phyloP scores from a whole-genome alignment of 2,888 invertebrate species.

The Orchestes rusci region DNA sequence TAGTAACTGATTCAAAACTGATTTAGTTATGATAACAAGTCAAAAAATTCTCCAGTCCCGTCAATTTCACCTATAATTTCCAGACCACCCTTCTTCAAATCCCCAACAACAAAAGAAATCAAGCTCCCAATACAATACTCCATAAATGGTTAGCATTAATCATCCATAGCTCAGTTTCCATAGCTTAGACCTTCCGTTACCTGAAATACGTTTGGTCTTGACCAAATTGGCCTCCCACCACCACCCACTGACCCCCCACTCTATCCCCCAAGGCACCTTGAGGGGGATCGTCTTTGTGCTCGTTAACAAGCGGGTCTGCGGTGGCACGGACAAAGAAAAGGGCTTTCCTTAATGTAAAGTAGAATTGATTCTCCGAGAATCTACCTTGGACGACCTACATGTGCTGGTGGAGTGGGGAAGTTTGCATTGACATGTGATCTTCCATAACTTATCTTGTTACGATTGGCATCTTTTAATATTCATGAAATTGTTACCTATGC shows the following conservation, averaged over 20 bases:
- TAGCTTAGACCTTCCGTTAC: slow-evolving; percentile 17
- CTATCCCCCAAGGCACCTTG: too few relatives aligned
- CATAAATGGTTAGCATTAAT: slow-evolving; percentile 13
- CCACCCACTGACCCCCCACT: slow-evolving; percentile 2
- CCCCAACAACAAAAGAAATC: too few relatives aligned
- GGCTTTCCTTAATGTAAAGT: slow-evolving; percentile 37
- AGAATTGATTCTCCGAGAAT: slow-evolving; percentile 35
- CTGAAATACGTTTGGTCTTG: slow-evolving; percentile 22
- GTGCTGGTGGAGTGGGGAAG: slow-evolving; percentile 9
- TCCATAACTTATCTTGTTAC: too few relatives aligned
- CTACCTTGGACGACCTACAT: slow-evolving; percentile 28
- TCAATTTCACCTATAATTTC: too few relatives aligned
- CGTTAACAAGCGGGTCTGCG: slow-evolving; percentile 32
- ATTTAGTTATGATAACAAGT: too few relatives aligned
- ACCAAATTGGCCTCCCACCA: slow-evolving; percentile 15
- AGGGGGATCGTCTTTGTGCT: slow-evolving; percentile 17
- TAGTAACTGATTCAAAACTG: too few relatives aligned
- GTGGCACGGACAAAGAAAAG: slow-evolving; percentile 33
- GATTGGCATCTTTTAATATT: background rate
- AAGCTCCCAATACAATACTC: slow-evolving; percentile 2
- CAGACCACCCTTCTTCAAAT: too few relatives aligned
- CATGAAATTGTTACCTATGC: too few relatives aligned
- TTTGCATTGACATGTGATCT: slow-evolving; percentile 12
- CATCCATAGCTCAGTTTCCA: slow-evolving; percentile 9
- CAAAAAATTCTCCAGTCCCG: too few relatives aligned